A percentile compares a stretch with the other conserved stretches of the same genome.
Evolutionary conservation across 2,113 vertebrate species (phyloP).

Genomic region (Gracilinanus agilis): DNA sequence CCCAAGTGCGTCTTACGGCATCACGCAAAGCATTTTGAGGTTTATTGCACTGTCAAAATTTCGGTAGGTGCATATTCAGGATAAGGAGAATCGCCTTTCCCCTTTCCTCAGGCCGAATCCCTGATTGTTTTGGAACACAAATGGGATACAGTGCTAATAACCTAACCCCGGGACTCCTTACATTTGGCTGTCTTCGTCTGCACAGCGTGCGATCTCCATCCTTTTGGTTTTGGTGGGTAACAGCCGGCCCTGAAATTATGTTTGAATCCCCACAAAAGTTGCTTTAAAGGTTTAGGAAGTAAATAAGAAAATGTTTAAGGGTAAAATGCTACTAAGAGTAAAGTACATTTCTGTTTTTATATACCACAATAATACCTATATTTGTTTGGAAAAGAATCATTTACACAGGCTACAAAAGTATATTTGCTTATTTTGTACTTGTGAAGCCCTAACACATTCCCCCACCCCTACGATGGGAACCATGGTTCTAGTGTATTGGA

Average conservation of each 20-base stretch:
- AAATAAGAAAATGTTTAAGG: not conserved
- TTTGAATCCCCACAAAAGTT: not conserved
- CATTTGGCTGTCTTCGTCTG: not conserved
- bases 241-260: not conserved
- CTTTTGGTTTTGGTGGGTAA: not conserved
- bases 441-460: not conserved
- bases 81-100: too few relatives aligned
- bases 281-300: not conserved
- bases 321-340: not conserved
- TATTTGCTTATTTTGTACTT: not conserved
- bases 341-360: not conserved
- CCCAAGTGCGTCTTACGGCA: conserved; percentile 13
- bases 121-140: not conserved
- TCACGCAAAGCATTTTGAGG: not conserved
- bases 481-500: not conserved
- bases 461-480: not conserved
- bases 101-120: not conserved
- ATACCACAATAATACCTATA: not conserved
- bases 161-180: not conserved
- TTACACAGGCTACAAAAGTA: not conserved
- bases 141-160: not conserved
- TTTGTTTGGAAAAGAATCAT: not conserved
- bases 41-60: not conserved
- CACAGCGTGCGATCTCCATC: not conserved
- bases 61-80: not conserved